Evolutionary conservation across 2,797 vertebrate genomes (phyloP).

Genomic region (Bothrops alternatus): DNA sequence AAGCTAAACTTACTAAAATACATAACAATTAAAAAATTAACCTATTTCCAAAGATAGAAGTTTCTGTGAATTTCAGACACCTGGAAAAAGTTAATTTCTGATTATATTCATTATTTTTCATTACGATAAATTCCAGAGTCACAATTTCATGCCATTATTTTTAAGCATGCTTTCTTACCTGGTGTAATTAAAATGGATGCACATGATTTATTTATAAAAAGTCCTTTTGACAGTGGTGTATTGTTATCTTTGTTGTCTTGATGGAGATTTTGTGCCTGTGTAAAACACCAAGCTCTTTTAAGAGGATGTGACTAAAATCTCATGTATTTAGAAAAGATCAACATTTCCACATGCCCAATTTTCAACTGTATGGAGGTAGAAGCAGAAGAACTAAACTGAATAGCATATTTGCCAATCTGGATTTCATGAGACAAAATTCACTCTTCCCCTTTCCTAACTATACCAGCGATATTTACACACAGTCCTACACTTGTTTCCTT

Average conservation of each 20-base stretch:
- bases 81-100: conserved; percentile 48
- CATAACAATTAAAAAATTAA: conserved; percentile 13
- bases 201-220: conserved; percentile 30
- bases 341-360: not conserved
- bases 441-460: not conserved
- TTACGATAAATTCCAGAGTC: conserved; percentile 39
- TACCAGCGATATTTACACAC: not conserved
- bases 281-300: conserved; percentile 36
- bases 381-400: conserved; percentile 19
- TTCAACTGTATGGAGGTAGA: not conserved
- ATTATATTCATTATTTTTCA: conserved; percentile 47
- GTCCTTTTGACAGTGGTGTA: conserved; percentile 38
- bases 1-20: conserved; percentile 33
- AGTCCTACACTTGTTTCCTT: not conserved
- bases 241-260: conserved; percentile 44
- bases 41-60: conserved; percentile 37
- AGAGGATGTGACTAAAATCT: conserved; percentile 48
- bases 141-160: conserved; percentile 29
- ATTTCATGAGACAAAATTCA: not conserved
- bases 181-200: conserved; percentile 36
- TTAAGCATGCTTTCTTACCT: conserved; percentile 40
- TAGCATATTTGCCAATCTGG: not conserved
- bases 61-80: conserved; percentile 35
- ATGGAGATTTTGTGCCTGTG: conserved; percentile 43
- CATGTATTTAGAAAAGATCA: conserved; percentile 22